These are phyloP conservation scores for Loripinus fragilis DNA, from an alignment of 2,888 invertebrate genomes.

Conservation along the genomic window DNA sequence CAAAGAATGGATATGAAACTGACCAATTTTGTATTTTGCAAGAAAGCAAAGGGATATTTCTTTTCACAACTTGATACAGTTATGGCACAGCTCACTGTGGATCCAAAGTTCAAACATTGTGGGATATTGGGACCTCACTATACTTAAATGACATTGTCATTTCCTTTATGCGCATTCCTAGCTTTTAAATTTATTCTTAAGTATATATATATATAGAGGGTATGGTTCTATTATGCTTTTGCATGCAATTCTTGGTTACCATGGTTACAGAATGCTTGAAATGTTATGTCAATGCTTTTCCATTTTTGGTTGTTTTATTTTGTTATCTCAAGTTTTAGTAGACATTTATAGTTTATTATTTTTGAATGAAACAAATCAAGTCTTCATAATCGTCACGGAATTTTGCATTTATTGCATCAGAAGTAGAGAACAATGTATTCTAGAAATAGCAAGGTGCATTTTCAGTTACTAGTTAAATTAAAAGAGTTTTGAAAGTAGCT, in stretches of 20 bases:
- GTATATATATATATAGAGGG: background rate
- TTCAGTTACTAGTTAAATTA: background rate
- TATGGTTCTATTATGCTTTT: background rate
- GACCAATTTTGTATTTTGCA: too few relatives aligned
- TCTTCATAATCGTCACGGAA: conserved; percentile 30
- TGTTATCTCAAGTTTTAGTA: background rate
- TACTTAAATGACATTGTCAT: too few relatives aligned
- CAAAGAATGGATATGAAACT: too few relatives aligned
- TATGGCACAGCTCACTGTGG: too few relatives aligned
- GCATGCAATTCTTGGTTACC: background rate
- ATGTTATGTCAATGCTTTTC: background rate
- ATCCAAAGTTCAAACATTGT: too few relatives aligned
- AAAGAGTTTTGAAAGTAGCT: too few relatives aligned
- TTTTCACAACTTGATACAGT: too few relatives aligned
- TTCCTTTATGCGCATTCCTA: too few relatives aligned
- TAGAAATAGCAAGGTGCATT: conserved; percentile 5
- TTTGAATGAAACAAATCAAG: conserved; percentile 31
- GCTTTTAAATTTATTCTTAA: too few relatives aligned
- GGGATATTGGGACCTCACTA: too few relatives aligned
- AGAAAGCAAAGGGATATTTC: too few relatives aligned
- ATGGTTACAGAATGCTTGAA: background rate
- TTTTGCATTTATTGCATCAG: conserved; percentile 6
- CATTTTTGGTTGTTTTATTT: conserved; percentile 6
- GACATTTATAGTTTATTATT: conserved; percentile 13
- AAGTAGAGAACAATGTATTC: conserved; percentile 1